A percentile compares a stretch with the other conserved stretches of the same genome.
These are phyloP conservation scores for Herpailurus yagouaroundi DNA, from an alignment of 2,113 vertebrate species.

Conservation along the genomic window DNA sequence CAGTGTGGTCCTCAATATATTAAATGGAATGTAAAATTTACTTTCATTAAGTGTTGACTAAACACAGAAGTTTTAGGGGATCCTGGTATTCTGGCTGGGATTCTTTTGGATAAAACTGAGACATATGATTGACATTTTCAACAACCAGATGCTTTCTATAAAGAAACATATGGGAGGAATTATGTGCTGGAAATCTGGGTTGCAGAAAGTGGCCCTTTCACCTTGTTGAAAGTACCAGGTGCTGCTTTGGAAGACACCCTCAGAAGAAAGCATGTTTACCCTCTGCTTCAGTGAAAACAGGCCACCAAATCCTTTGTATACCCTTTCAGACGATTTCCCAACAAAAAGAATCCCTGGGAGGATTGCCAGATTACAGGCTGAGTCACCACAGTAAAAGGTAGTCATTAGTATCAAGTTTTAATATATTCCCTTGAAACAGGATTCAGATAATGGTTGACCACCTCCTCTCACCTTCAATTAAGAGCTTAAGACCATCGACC, in stretches of 20 bases:
- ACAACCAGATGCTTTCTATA: not conserved
- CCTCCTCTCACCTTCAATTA: not conserved
- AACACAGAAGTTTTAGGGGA: not conserved
- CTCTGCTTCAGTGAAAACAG: not conserved
- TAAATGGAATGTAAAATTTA: not conserved
- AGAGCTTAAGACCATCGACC: not conserved
- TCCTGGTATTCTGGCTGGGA: not conserved
- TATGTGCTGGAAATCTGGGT: not conserved
- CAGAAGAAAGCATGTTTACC: not conserved
- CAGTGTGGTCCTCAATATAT: not conserved
- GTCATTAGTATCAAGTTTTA: not conserved
- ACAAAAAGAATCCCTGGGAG: not conserved
- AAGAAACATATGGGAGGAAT: not conserved
- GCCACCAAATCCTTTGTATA: not conserved
- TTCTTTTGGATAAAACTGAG: not conserved
- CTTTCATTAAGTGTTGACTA: not conserved
- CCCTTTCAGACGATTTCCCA: not conserved
- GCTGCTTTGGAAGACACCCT: not conserved
- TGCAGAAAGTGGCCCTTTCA: not conserved
- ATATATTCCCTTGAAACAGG: not conserved
- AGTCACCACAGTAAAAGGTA: not conserved
- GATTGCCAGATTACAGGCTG: not conserved
- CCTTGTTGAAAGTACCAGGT: not conserved
- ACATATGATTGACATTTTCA: not conserved
- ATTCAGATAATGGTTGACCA: not conserved